Percentiles rank a stretch among this genome's conserved stretches.
Conservation (phyloP, 2,113 vertebrate species). For the Rhegmatorhina hoffmannsi region DNA sequence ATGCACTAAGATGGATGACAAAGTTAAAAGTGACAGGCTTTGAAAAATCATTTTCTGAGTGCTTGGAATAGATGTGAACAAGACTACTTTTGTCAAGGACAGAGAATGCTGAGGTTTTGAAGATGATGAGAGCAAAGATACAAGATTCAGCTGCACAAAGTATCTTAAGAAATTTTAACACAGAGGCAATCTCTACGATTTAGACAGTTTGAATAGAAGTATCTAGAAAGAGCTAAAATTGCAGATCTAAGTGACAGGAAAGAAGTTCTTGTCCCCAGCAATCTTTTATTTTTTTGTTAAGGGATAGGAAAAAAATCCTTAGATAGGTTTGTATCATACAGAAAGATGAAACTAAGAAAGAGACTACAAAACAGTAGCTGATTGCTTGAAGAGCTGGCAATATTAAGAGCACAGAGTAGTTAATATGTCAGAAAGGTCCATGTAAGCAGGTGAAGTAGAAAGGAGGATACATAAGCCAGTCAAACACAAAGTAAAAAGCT, state of each 20-base stretch:
- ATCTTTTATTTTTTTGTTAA: not conserved
- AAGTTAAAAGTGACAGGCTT: slow-evolving; percentile 11
- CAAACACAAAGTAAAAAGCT: not conserved
- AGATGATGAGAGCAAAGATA: slow-evolving; percentile 28
- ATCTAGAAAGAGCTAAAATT: slow-evolving; percentile 40
- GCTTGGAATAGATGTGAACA: slow-evolving; percentile 35
- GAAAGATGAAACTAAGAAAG: not conserved
- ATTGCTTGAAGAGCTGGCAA: not conserved
- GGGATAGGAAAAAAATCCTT: not conserved
- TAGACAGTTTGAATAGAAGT: slow-evolving; percentile 41
- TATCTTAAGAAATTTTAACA: slow-evolving; percentile 43
- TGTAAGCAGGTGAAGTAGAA: not conserved
- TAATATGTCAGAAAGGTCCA: not conserved
- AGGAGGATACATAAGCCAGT: not conserved
- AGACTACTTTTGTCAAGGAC: slow-evolving; percentile 46
- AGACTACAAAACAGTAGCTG: not conserved
- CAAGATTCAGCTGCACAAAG: slow-evolving; percentile 18
- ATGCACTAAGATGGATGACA: slow-evolving; percentile 18
- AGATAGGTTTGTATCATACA: not conserved
- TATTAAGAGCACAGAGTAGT: not conserved
- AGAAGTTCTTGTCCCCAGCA: slow-evolving; percentile 1
- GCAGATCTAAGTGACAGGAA: slow-evolving; percentile 12
- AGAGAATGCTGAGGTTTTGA: not conserved
- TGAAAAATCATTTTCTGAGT: slow-evolving; percentile 53
- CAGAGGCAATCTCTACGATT: slow-evolving; percentile 38